Evolutionary conservation across 2,113 vertebrate genomes (phyloP), one percentile per base, ranked within the genome.

Genomic region (Riparia riparia): DNA sequence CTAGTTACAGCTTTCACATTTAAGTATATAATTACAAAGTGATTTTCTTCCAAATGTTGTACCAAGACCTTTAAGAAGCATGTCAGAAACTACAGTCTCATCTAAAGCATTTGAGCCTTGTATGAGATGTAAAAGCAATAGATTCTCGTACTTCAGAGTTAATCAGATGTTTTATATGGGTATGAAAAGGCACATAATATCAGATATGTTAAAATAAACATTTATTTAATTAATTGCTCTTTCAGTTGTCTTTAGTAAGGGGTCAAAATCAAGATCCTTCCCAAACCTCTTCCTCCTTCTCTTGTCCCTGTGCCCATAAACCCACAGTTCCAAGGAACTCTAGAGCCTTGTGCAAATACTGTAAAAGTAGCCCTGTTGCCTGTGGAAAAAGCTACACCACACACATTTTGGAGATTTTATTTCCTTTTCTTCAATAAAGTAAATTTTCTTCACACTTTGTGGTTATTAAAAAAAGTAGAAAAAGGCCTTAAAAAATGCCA

Each of bases 1-100:
- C 54, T 65, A 79, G 63, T 34, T 85, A 71, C 37, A 85, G 41
- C 73, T 82, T 91, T 37, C 76, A 79, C 73, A 68, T 50, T 54
- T 63, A 82, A 72, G 45, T 65, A 86, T 66, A 26, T 89, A 90
- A 93, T 80, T 92, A 87, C 74, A 86, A 90, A 89, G 44, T 72
- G 65, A 85, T 37, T 34, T 95, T 91, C 61, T 87, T 85, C 54
- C 76, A 93, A 91, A 84, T 47, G 20, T 28, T 76, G 7, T 57
- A 85, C 32, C 49, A 56, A 89, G 68, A 89, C 64, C 41, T 78
- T 78, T 78, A 89, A 89, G 72, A 42, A 89, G 37, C 57, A 57
- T 53, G 65, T 82, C 65, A 95, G 77, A 82, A 95, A 54, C 51
- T 32, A 80, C 24, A 78, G 26, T 39, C 41, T 83, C 21, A 82